phyloP scores from a whole-genome alignment of 2,888 invertebrate genomes.

The Druceiella hillmani region DNA sequence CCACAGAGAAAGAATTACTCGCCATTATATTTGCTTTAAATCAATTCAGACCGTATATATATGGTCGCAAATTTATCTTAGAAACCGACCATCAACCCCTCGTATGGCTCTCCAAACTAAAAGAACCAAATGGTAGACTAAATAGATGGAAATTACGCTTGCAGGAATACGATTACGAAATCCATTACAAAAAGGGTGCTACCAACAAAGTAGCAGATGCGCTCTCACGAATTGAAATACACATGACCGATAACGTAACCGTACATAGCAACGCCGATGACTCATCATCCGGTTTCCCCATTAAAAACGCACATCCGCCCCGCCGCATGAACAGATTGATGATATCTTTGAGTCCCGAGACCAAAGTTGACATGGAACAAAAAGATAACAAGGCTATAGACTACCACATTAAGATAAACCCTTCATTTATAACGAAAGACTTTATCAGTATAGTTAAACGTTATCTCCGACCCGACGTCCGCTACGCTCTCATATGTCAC shows the following conservation, averaged over 20 bases:
- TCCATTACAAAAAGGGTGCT: not conserved
- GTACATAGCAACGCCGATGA: not conserved
- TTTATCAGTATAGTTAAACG: not conserved
- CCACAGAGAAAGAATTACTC: conserved; percentile 3
- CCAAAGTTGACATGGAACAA: not conserved
- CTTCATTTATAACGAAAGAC: not conserved
- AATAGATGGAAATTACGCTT: not conserved
- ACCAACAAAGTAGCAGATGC: conserved; percentile 1
- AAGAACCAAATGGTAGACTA: not conserved
- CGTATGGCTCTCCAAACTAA: not conserved
- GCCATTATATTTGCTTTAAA: not conserved
- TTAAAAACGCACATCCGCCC: not conserved
- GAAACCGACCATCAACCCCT: conserved; percentile 3
- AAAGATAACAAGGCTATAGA: not conserved
- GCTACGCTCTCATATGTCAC: not conserved
- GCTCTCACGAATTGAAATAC: not conserved
- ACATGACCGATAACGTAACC: not conserved
- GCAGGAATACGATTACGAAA: conserved; percentile 2
- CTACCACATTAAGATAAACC: not conserved
- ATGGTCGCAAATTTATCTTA: not conserved
- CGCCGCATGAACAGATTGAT: not conserved
- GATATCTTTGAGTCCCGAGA: not conserved
- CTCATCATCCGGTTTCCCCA: not conserved
- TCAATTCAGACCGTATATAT: conserved; percentile 3
- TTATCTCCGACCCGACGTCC: no score